Base-by-base conservation (phyloP, 2,797 vertebrate genomes). In the Kryptolebias ocellatus region DNA sequence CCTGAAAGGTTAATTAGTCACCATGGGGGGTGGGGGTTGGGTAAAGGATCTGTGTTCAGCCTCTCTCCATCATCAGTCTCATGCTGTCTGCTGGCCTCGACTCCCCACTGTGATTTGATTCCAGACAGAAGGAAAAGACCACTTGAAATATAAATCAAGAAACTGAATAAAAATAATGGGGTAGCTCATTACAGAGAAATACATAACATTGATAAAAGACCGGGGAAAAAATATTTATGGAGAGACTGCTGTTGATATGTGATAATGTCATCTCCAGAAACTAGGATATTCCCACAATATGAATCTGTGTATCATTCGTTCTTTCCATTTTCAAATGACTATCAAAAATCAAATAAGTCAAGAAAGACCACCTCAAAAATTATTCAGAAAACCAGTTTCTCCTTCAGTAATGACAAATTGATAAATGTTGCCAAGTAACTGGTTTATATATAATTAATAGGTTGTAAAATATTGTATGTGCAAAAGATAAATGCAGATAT, bases 1-100 rank as follows among this genome's bases (percentile, higher is more conserved):
- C 61, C 72, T 78, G 70, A 88, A 89, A 90, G 87, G 90, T 89
- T 90, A 91, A 91, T 91, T 87, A 83, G 82, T 72, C 83, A 60
- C 84, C 78, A 63, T 56, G 78, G 76, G 78, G 18, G 81, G 63
- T 45, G 53, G 71, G 77, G 60, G 85, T 70, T 84, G n/a, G n/a
- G n/a, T n/a, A n/a, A 85, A 87, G 75, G 76, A 77, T 47, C 76
- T 79, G 55, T 52, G 67, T 61, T 68, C 71, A 44, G 70, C 50
- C 62, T 47, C 31, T 18, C 60, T 72, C 59, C 50, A 67, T 86
- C 73, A 81, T 83, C 79, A 70, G 72, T 67, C 45, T 54, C 60
- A 56, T 2, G n/a, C 68, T 70, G 67, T 78, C 81, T 72, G 16
- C 54, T 2, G 83, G 65, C 64, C 52, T 69, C 62, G 16, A 53